Evolutionary conservation across 2,888 invertebrate species (phyloP), one percentile per base, ranked within the genome.

Genomic region (Zaprionus lineosus): DNA sequence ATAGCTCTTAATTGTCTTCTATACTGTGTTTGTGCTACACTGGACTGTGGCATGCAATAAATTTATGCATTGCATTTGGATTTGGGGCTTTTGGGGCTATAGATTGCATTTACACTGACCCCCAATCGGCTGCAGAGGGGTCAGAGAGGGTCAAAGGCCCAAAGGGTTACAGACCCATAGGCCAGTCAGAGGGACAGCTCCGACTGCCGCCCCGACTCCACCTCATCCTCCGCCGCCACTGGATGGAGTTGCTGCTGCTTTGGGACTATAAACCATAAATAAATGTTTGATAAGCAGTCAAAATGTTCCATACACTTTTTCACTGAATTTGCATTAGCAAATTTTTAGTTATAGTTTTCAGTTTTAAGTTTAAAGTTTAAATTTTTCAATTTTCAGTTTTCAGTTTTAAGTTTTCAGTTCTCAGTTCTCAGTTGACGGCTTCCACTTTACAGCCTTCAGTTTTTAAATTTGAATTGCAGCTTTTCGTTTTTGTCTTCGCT

Each of bases 61-160:
- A 79, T 84, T 79, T 79, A 83, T 79, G 78, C 78, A 78, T 84
- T 78, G 83, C 85, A 84, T 78, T 84, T 61, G 72, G 62, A 82
- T 84, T 84, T 79, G 47, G 58, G 41, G 39, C 52, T 57, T 52
- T 43, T 43, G 48, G 43, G 31, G 18, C 39, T 40, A 58, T 57
- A 55, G 60, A 50, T 44, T 48, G 47, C 68, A 53, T 34, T 44
- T 44, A 34, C 64, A n/a, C n/a, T n/a, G n/a, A n/a, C n/a, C n/a
- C n/a, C n/a, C n/a, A n/a, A n/a, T n/a, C n/a, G n/a, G n/a, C n/a
- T n/a, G n/a, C 29, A 24, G 28, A 50, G 29, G 43, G 34, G 6
- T 40, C 28, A 14, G n/a, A 19, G 19, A 19, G 19, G 5, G 37
- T 47, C 33, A 41, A 8, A 29, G 31, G 24, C 24, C 34, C 28